phyloP scores from a whole-genome alignment of 2,113 vertebrate species.

The Ptilonorhynchus violaceus region DNA sequence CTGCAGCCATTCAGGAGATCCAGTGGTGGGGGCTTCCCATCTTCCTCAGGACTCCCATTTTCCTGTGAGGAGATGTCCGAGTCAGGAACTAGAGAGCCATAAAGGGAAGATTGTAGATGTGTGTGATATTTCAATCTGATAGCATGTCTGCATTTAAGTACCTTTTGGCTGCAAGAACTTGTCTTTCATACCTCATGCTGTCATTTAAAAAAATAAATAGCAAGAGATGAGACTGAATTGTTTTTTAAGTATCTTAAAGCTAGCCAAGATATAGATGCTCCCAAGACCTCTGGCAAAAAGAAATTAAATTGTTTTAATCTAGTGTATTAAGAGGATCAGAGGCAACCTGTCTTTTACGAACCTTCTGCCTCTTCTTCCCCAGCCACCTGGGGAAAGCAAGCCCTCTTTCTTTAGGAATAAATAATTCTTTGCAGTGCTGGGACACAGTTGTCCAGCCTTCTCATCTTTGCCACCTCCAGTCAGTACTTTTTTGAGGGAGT shows the following conservation, averaged over 20 bases:
- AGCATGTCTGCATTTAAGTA: not conserved
- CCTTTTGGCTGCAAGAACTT: not conserved
- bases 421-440: not conserved
- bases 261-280: not conserved
- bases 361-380: not conserved
- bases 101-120: not conserved
- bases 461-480: not conserved
- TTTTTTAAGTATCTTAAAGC: conserved; percentile 20
- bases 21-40: not conserved
- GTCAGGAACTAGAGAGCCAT: not conserved
- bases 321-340: conserved; percentile 13
- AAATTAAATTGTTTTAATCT: not conserved
- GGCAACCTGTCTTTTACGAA: not conserved
- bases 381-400: not conserved
- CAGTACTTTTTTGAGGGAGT: not conserved
- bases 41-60: not conserved
- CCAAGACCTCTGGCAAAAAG: conserved; percentile 28
- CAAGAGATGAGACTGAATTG: conserved; percentile 1
- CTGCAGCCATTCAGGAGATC: not conserved
- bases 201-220: conserved; percentile 9
- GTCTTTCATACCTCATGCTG: not conserved
- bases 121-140: not conserved
- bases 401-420: not conserved
- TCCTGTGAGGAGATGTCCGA: accelerated
- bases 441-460: not conserved